A percentile compares a stretch with the other conserved stretches of the same genome.
Conservation (phyloP, 2,113 vertebrate species). For the Clarias batrachus region DNA sequence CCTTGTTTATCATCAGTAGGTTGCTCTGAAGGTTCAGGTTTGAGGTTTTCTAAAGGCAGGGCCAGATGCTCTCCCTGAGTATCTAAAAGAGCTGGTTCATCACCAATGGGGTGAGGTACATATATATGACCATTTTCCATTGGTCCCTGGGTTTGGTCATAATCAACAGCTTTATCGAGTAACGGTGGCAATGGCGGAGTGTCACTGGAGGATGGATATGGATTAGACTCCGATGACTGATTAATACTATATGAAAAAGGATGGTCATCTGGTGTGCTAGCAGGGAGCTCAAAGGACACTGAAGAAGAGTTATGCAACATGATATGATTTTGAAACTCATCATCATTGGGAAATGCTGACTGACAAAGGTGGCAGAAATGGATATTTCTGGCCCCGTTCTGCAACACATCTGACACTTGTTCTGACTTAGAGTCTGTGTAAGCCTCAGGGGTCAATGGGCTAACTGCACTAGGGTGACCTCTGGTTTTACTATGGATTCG, state of each 20-base stretch:
- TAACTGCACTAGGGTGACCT: conserved; percentile 46
- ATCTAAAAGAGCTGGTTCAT: conserved; percentile 56
- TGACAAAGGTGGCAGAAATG: conserved; percentile 77
- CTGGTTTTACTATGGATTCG: conserved; percentile 76
- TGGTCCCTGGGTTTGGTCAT: conserved; percentile 66
- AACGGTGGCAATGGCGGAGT: conserved; percentile 70
- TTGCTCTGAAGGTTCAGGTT: conserved; percentile 45
- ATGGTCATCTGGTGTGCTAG: conserved; percentile 59
- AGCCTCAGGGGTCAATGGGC: conserved; percentile 20
- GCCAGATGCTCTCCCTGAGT: conserved; percentile 63
- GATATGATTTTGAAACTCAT: conserved; percentile 75
- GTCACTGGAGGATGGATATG: conserved; percentile 70
- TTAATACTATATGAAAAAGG: conserved; percentile 61
- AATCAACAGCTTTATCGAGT: conserved; percentile 67
- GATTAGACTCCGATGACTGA: conserved; percentile 62
- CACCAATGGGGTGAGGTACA: conserved; percentile 69
- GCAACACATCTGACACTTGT: conserved; percentile 52
- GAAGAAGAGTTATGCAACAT: conserved; percentile 76
- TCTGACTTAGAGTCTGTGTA: conserved; percentile 48
- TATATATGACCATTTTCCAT: conserved; percentile 66
- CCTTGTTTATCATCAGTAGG: conserved; percentile 55
- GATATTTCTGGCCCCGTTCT: conserved; percentile 59
- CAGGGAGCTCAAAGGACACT: conserved; percentile 63
- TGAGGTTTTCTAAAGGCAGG: conserved; percentile 52
- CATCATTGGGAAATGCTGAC: conserved; percentile 66